These are phyloP conservation scores for Paguma larvata DNA, from an alignment of 2,797 vertebrate species.

Conservation along the genomic window DNA sequence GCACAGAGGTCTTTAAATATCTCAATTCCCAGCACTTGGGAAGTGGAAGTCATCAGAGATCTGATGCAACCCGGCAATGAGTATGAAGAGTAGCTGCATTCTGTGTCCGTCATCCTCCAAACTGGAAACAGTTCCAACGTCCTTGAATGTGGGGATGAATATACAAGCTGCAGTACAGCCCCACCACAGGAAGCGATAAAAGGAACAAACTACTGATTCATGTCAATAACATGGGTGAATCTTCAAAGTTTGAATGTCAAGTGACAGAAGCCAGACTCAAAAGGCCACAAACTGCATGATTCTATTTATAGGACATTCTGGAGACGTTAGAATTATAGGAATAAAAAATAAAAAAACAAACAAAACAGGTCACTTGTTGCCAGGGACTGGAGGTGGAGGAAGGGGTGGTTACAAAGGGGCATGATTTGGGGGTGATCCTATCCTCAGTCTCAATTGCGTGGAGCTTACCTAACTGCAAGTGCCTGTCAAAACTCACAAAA, in stretches of 20 bases:
- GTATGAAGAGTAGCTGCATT: not conserved
- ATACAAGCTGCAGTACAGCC: not conserved
- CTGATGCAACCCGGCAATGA: not conserved
- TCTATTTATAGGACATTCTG: not conserved
- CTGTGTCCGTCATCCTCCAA: not conserved
- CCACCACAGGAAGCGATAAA: not conserved
- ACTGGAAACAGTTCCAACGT: not conserved
- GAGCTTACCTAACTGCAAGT: not conserved
- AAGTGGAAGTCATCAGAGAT: not conserved
- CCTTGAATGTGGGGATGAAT: not conserved
- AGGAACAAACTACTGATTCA: not conserved
- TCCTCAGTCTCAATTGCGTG: not conserved
- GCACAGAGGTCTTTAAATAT: not conserved
- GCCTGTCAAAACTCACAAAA: not conserved
- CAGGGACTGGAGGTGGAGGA: not conserved
- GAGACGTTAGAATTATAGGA: not conserved
- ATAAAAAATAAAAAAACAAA: not conserved
- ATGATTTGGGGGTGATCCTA: not conserved
- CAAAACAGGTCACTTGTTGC: not conserved
- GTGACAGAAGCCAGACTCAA: not conserved
- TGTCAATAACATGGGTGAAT: not conserved
- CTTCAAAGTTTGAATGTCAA: not conserved
- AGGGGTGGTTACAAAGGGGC: not conserved
- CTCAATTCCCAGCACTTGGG: not conserved
- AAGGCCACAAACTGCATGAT: not conserved